Conservation (phyloP, 2,888 invertebrate genomes). For the Octonoba sinensis region DNA sequence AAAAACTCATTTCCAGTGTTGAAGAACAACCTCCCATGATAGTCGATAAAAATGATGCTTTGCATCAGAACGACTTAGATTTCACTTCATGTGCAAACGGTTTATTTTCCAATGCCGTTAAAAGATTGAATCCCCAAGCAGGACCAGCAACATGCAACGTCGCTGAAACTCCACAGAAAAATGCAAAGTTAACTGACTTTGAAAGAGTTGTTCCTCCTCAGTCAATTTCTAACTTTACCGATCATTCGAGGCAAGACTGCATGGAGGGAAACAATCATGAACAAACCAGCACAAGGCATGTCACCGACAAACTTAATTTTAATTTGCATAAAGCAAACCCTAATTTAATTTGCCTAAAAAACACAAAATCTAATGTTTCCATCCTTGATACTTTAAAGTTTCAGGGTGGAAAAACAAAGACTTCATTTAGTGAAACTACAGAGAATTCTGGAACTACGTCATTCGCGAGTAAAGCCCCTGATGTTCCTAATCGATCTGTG, state of each 20-base stretch:
- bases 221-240: too few species aligned
- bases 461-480: neutral
- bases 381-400: slow-evolving; percentile 22
- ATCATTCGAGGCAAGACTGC: too few species aligned
- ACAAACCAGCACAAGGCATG: neutral
- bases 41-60: neutral
- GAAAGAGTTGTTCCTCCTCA: too few species aligned
- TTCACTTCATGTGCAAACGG: slow-evolving; percentile 9
- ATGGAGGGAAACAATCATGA: too few species aligned
- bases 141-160: neutral
- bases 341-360: slow-evolving; percentile 13
- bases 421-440: neutral
- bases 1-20: slow-evolving; percentile 8
- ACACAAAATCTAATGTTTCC: neutral
- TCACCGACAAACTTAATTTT: too few species aligned
- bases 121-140: slow-evolving; percentile 7
- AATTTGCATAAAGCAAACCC: neutral
- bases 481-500: slow-evolving; percentile 29
- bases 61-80: neutral
- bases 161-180: neutral
- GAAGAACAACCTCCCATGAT: neutral
- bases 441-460: neutral
- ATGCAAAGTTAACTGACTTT: neutral
- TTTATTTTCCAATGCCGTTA: slow-evolving; percentile 48
- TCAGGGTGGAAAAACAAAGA: neutral